Percentiles rank a stretch among this genome's conserved stretches.
These are phyloP conservation scores for Pristionchus mayeri DNA, from an alignment of 2,888 invertebrate species.

Conservation along the genomic window DNA sequence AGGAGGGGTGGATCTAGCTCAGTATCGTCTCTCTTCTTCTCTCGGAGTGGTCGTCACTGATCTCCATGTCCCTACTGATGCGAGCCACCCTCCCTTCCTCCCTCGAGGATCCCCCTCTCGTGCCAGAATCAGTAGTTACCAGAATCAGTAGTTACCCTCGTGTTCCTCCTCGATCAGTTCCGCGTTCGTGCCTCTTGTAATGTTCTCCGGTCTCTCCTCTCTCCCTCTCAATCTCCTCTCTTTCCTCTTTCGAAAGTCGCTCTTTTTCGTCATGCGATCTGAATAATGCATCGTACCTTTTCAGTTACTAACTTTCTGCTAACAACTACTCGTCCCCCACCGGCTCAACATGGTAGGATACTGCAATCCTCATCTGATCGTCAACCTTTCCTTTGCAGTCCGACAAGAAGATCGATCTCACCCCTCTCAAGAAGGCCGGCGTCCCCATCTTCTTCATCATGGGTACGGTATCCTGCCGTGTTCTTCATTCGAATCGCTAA, in stretches of 20 bases:
- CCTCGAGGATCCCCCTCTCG: not conserved
- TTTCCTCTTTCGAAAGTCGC: conserved; percentile 8
- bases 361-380: no score
- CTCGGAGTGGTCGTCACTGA: not conserved
- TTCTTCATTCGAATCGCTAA: not conserved
- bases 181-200: conserved; percentile 20
- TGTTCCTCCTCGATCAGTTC: no score
- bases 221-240: not conserved
- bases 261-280: conserved; percentile 9
- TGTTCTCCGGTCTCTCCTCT: not conserved
- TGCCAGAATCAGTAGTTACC: no score
- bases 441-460: conserved; percentile 76
- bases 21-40: not conserved
- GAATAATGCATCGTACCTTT: not conserved
- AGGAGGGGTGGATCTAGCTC: not conserved
- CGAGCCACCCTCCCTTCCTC: not conserved
- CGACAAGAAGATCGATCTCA: conserved; percentile 69
- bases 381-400: no score
- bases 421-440: conserved; percentile 71
- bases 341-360: not conserved
- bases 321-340: not conserved
- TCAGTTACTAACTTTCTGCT: no score
- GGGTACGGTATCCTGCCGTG: conserved; percentile 58
- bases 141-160: no score
- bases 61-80: not conserved